phyloP scores from a whole-genome alignment of 2,888 invertebrate species.

The Cerastis rubricosa region DNA sequence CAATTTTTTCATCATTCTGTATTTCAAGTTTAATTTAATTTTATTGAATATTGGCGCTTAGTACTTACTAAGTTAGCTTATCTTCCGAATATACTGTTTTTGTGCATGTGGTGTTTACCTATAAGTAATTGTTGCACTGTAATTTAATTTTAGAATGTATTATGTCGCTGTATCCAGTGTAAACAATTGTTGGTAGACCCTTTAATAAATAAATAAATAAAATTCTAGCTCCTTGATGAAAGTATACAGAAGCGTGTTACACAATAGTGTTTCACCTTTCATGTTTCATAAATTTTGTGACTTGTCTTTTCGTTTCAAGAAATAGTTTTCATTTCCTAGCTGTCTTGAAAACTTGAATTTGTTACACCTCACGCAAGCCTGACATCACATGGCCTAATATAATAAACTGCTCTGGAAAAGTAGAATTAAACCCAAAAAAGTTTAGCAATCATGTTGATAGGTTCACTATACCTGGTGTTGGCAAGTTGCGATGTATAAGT shows the following conservation, averaged over 20 bases:
- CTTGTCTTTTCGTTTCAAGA: conserved; percentile 41
- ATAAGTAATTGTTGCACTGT: no score
- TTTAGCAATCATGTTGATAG: conserved; percentile 24
- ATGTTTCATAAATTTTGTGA: conserved; percentile 36
- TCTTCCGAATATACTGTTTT: no score
- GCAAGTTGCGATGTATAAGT: conserved; percentile 31
- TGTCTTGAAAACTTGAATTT: conserved; percentile 47
- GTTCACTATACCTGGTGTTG: conserved; percentile 30
- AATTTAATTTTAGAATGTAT: no score
- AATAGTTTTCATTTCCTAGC: conserved; percentile 43
- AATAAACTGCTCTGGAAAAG: conserved; percentile 31
- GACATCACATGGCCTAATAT: conserved; percentile 10
- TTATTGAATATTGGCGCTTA: no score
- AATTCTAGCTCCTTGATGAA: conserved; percentile 14
- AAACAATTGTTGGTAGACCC: no score
- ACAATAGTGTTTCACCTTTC: conserved; percentile 25
- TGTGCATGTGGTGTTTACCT: no score
- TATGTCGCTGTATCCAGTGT: no score
- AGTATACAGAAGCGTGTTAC: not conserved
- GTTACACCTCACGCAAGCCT: conserved; percentile 36
- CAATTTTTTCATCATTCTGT: no score
- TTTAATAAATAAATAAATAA: no score
- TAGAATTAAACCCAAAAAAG: conserved; percentile 33
- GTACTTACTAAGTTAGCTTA: no score
- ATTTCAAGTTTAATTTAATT: no score